Percentiles rank a stretch among this genome's conserved stretches.
Evolutionary conservation across 2,888 invertebrate species (phyloP).

Genomic region (Leptopilina myrica): DNA sequence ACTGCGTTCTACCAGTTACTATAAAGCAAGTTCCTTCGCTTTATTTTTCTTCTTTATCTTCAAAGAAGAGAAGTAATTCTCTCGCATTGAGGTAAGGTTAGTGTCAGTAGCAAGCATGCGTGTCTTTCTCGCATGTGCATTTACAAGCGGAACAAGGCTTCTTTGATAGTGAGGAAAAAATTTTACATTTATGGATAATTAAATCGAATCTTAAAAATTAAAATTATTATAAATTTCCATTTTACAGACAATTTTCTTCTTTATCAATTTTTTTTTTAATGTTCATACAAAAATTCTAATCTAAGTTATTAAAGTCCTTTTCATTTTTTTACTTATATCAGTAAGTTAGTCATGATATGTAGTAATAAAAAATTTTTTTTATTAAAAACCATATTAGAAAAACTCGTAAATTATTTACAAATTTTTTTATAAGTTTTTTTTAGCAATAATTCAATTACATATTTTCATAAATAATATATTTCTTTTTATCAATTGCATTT

Average conservation of each 20-base stretch:
- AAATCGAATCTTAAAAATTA: slow-evolving; percentile 15
- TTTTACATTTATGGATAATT: slow-evolving; percentile 48
- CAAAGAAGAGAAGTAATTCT: slow-evolving; percentile 47
- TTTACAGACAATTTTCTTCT: not conserved
- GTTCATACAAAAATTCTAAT: too few species aligned
- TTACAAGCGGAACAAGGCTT: slow-evolving; percentile 66
- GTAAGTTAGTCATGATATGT: too few species aligned
- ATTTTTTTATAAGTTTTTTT: too few species aligned
- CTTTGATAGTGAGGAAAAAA: slow-evolving; percentile 50
- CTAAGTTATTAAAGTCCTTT: too few species aligned
- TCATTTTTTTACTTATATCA: too few species aligned
- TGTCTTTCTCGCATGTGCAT: slow-evolving; percentile 73
- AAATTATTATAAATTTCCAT: slow-evolving; percentile 12
- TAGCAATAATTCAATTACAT: too few species aligned
- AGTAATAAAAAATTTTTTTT: too few species aligned
- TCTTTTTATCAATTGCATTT: too few species aligned
- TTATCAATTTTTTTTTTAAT: too few species aligned
- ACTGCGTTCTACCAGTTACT: not conserved
- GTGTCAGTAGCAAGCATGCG: slow-evolving; percentile 65
- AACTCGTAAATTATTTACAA: too few species aligned
- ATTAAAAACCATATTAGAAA: too few species aligned
- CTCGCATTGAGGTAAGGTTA: slow-evolving; percentile 61
- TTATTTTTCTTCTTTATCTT: slow-evolving; percentile 13
- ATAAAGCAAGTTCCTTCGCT: slow-evolving; percentile 18
- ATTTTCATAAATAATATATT: too few species aligned